phyloP scores from a whole-genome alignment of 2,888 invertebrate genomes.

The Hecatera dysodea region DNA sequence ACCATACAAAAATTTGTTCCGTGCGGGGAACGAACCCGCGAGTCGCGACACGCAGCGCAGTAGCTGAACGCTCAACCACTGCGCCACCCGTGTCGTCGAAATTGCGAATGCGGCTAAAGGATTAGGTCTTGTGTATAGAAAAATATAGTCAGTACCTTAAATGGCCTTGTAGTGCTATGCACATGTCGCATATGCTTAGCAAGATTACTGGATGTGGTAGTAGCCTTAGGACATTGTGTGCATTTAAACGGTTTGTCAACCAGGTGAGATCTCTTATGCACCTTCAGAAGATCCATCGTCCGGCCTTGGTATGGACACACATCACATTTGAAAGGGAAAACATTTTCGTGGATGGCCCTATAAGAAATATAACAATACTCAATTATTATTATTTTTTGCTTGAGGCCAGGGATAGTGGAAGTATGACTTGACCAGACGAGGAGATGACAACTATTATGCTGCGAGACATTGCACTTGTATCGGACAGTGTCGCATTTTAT shows the following conservation, averaged over 20 bases:
- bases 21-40: too few relatives aligned
- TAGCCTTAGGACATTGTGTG: slow-evolving; percentile 82
- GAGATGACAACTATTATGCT: too few relatives aligned
- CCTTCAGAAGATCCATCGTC: slow-evolving; percentile 84
- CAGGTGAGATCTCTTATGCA: slow-evolving; percentile 84
- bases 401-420: too few relatives aligned
- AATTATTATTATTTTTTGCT: background rate
- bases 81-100: too few relatives aligned
- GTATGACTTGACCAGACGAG: too few relatives aligned
- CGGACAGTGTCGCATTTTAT: too few relatives aligned
- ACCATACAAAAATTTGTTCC: too few relatives aligned
- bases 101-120: too few relatives aligned
- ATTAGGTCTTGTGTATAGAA: too few relatives aligned
- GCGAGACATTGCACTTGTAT: too few relatives aligned
- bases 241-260: slow-evolving; percentile 86
- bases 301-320: slow-evolving; percentile 85
- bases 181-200: slow-evolving; percentile 86
- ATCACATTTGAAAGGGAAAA: slow-evolving; percentile 87
- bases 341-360: slow-evolving; percentile 82
- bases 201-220: slow-evolving; percentile 85
- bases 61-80: too few relatives aligned
- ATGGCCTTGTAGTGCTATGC: slow-evolving; percentile 83
- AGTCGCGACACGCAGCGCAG: too few relatives aligned
- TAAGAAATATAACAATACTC: slow-evolving; percentile 5
- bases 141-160: slow-evolving; percentile 80